Percentiles rank a stretch among this genome's conserved stretches.
phyloP scores from a whole-genome alignment of 2,113 vertebrate genomes.

The Recurvirostra avosetta region DNA sequence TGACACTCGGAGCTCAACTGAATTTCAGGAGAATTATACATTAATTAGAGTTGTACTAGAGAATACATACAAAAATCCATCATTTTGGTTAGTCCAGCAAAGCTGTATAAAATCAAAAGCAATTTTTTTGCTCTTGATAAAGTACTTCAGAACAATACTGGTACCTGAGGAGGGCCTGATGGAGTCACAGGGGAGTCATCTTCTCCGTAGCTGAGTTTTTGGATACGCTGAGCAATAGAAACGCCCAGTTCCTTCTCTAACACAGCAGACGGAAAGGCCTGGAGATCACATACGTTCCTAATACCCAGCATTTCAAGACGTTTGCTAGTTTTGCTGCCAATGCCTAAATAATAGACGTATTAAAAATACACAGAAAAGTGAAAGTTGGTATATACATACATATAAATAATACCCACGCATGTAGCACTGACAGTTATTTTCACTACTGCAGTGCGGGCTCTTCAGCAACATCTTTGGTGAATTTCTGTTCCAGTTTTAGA shows the following conservation, averaged over 20 bases:
- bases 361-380: background rate
- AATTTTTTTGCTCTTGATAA: background rate
- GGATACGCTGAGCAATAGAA: slow-evolving; percentile 75
- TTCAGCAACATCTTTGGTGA: background rate
- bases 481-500: background rate
- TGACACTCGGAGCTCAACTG: background rate
- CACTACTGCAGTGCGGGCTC: no score
- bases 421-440: background rate
- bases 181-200: slow-evolving; percentile 82
- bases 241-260: slow-evolving; percentile 81
- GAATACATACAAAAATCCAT: background rate
- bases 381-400: background rate
- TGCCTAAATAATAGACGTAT: slow-evolving; percentile 63
- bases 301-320: slow-evolving; percentile 80
- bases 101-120: background rate
- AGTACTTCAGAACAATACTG: background rate
- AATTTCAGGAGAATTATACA: background rate
- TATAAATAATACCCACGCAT: background rate
- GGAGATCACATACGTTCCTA: slow-evolving; percentile 74
- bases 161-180: slow-evolving; percentile 86
- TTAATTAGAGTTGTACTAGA: background rate
- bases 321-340: slow-evolving; percentile 82
- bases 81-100: background rate
- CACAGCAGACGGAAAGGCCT: slow-evolving; percentile 66
- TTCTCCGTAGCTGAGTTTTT: slow-evolving; percentile 80